Conservation (phyloP, 1,140 invertebrate genomes). For the Acromyrmex echinatior region DNA sequence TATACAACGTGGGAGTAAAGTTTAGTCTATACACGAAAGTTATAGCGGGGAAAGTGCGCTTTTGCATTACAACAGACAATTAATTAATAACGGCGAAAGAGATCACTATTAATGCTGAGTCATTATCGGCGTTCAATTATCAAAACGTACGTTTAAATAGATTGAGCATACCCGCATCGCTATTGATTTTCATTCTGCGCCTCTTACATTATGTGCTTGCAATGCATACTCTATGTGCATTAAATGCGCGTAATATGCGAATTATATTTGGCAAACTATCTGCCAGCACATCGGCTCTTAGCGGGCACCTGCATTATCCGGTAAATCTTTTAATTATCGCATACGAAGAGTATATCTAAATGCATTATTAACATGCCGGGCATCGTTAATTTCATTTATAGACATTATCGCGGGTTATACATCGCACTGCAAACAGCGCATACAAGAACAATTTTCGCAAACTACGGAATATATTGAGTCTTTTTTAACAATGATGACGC, state of each 20-base stretch:
- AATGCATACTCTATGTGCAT: conserved; percentile 42
- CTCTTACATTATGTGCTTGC: conserved; percentile 49
- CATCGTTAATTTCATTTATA: conserved; percentile 69
- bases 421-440: conserved; percentile 32
- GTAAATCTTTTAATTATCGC: conserved; percentile 76
- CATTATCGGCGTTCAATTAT: conserved; percentile 18
- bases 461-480: conserved; percentile 14
- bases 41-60: not conserved
- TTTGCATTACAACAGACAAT: conserved; percentile 14
- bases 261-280: conserved; percentile 72
- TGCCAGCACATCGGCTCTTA: conserved; percentile 48
- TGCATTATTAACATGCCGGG: conserved; percentile 66
- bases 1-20: too few relatives aligned
- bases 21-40: not conserved
- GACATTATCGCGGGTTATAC: conserved; percentile 53
- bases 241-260: conserved; percentile 65
- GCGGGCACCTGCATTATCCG: conserved; percentile 61
- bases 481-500: conserved; percentile 9
- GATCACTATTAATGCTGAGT: not conserved
- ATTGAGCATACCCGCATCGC: not conserved
- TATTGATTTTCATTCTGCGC: conserved; percentile 52
- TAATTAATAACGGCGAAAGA: conserved; percentile 10
- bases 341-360: conserved; percentile 60
- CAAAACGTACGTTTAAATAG: conserved; percentile 46
- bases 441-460: conserved; percentile 34